Conservation (phyloP, 1,140 invertebrate species). For the Zaprionus davidi region DNA sequence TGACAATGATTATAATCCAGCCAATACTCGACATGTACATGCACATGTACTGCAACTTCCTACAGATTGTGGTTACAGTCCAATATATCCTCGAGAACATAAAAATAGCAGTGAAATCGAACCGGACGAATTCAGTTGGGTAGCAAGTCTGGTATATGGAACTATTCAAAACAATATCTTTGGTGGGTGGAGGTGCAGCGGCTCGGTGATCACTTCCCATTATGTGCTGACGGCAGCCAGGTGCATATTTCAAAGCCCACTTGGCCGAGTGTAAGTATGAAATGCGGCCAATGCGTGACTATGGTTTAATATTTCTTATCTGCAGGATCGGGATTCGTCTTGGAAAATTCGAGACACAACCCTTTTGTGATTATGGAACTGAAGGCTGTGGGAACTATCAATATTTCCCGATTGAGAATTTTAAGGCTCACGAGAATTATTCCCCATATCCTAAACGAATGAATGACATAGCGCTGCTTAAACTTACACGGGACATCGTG, state of each 20-base stretch:
- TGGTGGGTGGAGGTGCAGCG: slow-evolving; percentile 1
- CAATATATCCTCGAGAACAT: neutral
- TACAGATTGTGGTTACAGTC: neutral
- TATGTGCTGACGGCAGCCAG: slow-evolving; percentile 17
- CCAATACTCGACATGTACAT: too few relatives aligned
- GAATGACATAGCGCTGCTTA: neutral
- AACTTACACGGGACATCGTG: neutral
- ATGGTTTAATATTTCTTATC: neutral
- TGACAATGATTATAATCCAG: too few relatives aligned
- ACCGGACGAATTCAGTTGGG: slow-evolving; percentile 20
- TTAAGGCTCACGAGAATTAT: neutral
- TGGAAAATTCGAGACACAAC: neutral
- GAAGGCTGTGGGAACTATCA: neutral
- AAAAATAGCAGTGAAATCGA: neutral
- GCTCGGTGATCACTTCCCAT: neutral
- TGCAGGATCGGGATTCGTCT: neutral
- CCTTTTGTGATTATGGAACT: neutral
- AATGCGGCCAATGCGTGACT: too few relatives aligned
- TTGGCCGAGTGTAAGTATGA: neutral
- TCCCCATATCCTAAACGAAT: too few relatives aligned
- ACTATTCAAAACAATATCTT: too few relatives aligned
- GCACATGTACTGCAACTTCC: too few relatives aligned
- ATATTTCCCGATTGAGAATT: neutral
- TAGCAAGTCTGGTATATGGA: slow-evolving; percentile 7
- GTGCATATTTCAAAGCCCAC: neutral